Percentiles rank a stretch among this genome's conserved stretches.
Evolutionary conservation across 2,797 vertebrate species (phyloP).

Genomic region (Tiaroga cobitis): DNA sequence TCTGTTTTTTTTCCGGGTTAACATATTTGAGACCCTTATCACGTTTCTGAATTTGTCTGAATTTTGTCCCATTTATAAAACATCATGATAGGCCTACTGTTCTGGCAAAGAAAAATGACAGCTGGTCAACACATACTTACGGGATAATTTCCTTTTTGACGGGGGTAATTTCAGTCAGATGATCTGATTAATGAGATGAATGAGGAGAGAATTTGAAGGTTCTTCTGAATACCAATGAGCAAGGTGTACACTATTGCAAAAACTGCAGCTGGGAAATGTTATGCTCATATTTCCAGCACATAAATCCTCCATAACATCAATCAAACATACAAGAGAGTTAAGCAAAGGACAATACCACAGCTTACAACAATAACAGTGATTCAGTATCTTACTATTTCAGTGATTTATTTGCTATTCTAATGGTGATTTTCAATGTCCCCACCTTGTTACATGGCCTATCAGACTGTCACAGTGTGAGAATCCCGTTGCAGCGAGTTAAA

Average conservation of each 20-base stretch:
- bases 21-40: background rate
- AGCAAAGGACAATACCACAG: background rate
- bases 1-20: background rate
- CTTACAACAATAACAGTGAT: background rate
- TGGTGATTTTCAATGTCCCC: background rate
- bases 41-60: background rate
- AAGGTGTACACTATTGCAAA: background rate
- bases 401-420: background rate
- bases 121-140: constrained; percentile 16
- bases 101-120: constrained; percentile 9
- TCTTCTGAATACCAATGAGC: constrained; percentile 35
- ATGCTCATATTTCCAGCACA: background rate
- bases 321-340: background rate
- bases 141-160: constrained; percentile 30
- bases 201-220: constrained; percentile 27
- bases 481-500: background rate
- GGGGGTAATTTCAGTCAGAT: constrained; percentile 39
- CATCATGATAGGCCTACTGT: background rate
- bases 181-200: constrained; percentile 38
- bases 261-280: constrained; percentile 7
- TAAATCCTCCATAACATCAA: background rate
- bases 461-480: background rate
- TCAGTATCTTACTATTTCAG: background rate
- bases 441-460: background rate
- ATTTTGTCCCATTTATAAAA: background rate